These are phyloP conservation scores for Lutraria rhynchaena DNA, from an alignment of 1,140 invertebrate genomes.

Conservation along the genomic window DNA sequence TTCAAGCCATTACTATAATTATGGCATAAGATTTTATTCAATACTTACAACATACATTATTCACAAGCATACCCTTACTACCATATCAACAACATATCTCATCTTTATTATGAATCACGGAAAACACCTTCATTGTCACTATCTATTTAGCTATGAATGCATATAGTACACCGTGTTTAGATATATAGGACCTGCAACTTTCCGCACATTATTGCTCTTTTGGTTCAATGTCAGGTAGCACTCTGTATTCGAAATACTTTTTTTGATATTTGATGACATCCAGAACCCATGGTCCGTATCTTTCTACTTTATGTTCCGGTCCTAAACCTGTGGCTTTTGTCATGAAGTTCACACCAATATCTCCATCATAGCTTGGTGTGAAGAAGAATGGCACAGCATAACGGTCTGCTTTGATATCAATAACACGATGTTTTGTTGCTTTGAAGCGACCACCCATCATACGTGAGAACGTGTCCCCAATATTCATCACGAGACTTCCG, in stretches of 20 bases:
- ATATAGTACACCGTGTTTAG: too few relatives aligned
- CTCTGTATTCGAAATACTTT: slow-evolving; percentile 54
- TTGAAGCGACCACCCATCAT: slow-evolving; percentile 62
- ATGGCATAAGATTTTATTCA: too few relatives aligned
- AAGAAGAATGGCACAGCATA: slow-evolving; percentile 67
- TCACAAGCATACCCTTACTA: too few relatives aligned
- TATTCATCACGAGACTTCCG: slow-evolving; percentile 63
- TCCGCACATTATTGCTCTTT: background rate
- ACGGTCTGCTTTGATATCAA: slow-evolving; percentile 57
- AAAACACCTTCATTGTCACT: too few relatives aligned
- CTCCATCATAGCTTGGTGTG: slow-evolving; percentile 61
- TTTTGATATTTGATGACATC: slow-evolving; percentile 54
- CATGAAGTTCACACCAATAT: slow-evolving; percentile 57
- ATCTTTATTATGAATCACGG: too few relatives aligned
- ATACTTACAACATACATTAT: too few relatives aligned
- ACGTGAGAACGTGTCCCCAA: slow-evolving; percentile 64
- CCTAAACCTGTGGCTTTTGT: slow-evolving; percentile 44
- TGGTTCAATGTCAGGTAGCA: slow-evolving; percentile 52
- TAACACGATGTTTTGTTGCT: slow-evolving; percentile 62
- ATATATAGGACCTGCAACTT: too few relatives aligned
- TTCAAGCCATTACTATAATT: too few relatives aligned
- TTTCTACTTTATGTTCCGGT: slow-evolving; percentile 40
- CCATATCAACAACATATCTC: too few relatives aligned
- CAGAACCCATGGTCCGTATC: slow-evolving; percentile 54
- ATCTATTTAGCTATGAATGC: too few relatives aligned